These are phyloP conservation scores for Heteromurus nitidus DNA, from an alignment of 2,888 invertebrate genomes.

Conservation along the genomic window DNA sequence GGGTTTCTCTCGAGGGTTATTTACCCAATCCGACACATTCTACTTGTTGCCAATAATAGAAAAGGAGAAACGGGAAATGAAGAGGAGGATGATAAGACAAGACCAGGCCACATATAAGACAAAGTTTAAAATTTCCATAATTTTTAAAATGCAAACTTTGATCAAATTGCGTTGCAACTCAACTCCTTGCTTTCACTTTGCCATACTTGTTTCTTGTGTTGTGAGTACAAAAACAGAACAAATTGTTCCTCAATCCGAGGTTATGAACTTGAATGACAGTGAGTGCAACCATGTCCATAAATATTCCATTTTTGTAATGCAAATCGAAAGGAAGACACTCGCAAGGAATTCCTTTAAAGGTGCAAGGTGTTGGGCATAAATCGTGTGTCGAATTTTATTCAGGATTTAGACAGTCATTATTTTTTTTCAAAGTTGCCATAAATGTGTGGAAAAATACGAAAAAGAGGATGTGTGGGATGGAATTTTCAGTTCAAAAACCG, in stretches of 20 bases:
- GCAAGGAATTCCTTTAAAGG: background rate
- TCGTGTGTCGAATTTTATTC: too few species aligned
- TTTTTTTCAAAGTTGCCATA: too few species aligned
- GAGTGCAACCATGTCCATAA: constrained; percentile 13
- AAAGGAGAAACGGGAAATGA: background rate
- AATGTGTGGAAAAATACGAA: too few species aligned
- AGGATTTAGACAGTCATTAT: too few species aligned
- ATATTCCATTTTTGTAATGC: background rate
- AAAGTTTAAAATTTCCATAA: background rate
- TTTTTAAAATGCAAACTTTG: background rate
- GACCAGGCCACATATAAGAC: background rate
- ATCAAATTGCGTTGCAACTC: too few species aligned
- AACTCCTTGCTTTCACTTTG: constrained; percentile 17
- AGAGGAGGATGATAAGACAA: background rate
- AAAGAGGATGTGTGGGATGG: too few species aligned
- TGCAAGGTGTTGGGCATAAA: too few species aligned
- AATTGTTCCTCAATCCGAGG: background rate
- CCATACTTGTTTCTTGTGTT: background rate
- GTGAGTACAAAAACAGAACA: background rate
- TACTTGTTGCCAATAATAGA: constrained; percentile 18
- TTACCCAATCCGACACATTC: constrained; percentile 26
- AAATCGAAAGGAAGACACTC: background rate
- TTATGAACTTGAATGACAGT: constrained; percentile 12
- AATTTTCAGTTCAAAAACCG: too few species aligned
- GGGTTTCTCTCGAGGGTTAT: constrained; percentile 48